phyloP scores from a whole-genome alignment of 2,113 vertebrate genomes.

The Mohoua ochrocephala region DNA sequence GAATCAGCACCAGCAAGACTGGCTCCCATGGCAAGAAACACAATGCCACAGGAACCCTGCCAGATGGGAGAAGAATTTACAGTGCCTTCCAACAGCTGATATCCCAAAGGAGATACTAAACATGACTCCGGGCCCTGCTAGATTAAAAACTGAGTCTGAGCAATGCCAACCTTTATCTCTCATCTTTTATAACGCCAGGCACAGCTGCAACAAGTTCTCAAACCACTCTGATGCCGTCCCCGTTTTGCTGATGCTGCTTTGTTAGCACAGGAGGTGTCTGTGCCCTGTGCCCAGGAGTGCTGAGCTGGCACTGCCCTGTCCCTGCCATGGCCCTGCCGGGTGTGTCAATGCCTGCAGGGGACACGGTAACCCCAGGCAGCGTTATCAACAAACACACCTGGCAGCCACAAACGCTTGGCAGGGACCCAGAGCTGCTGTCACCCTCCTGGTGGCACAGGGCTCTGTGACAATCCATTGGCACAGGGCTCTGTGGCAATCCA shows the following conservation, averaged over 20 bases:
- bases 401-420: background rate
- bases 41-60: background rate
- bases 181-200: background rate
- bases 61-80: background rate
- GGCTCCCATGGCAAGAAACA: background rate
- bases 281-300: background rate
- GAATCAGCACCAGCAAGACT: background rate
- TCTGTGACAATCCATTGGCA: background rate
- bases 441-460: background rate
- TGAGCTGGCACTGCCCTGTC: background rate
- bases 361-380: background rate
- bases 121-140: background rate
- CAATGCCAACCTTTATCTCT: background rate
- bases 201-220: background rate
- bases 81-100: background rate
- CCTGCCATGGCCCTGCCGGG: background rate
- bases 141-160: background rate
- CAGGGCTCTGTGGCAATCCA: too few relatives aligned
- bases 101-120: background rate
- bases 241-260: background rate
- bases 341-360: background rate
- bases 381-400: background rate
- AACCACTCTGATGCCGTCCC: accelerated
- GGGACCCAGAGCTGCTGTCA: background rate
- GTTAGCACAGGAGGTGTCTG: background rate